Evolutionary conservation across 2,113 vertebrate species (phyloP).

Genomic region (Ellobius talpinus): DNA sequence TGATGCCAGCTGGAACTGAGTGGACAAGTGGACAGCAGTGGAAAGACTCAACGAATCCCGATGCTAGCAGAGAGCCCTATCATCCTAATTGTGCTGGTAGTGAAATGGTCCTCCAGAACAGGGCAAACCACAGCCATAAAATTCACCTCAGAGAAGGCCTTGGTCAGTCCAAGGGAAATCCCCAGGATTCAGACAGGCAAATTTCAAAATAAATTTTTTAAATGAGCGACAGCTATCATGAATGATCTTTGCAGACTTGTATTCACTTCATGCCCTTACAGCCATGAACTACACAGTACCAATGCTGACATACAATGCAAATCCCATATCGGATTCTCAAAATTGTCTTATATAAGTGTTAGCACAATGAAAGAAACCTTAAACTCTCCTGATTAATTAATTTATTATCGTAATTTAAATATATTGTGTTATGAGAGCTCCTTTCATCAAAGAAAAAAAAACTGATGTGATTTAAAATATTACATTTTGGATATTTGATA

Average conservation of each 20-base stretch:
- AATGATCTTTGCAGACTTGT: not conserved
- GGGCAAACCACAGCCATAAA: not conserved
- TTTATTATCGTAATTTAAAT: slow-evolving; percentile 61
- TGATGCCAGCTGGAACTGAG: too few species aligned
- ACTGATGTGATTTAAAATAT: slow-evolving; percentile 72
- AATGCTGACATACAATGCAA: not conserved
- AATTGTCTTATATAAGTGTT: too few species aligned
- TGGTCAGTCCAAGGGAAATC: not conserved
- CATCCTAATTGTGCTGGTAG: not conserved
- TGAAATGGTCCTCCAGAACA: fast-evolving
- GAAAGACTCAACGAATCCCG: fast-evolving
- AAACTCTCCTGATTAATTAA: slow-evolving; percentile 22
- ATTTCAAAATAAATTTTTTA: not conserved
- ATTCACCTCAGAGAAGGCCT: not conserved
- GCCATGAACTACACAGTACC: too few species aligned
- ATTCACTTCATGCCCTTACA: fast-evolving
- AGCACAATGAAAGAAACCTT: not conserved
- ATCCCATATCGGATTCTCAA: not conserved
- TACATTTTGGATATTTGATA: slow-evolving; percentile 76
- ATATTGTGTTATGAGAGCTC: slow-evolving; percentile 56
- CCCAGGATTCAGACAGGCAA: not conserved
- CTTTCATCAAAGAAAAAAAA: slow-evolving; percentile 19
- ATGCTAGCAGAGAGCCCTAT: fast-evolving
- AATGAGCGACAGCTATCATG: not conserved
- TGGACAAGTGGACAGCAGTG: fast-evolving